phyloP scores from a whole-genome alignment of 2,113 vertebrate species.

The Oenanthe oenanthe region DNA sequence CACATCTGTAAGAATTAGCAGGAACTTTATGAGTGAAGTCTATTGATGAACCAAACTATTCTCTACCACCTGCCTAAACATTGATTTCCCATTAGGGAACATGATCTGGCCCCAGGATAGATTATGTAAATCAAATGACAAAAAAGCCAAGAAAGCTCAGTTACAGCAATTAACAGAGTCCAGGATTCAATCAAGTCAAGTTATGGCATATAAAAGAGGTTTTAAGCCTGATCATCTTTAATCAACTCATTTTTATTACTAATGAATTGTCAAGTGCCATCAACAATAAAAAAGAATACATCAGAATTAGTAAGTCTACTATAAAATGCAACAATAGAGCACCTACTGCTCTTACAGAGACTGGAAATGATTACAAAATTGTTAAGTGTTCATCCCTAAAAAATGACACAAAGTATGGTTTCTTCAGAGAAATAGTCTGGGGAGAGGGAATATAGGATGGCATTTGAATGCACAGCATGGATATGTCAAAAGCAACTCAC shows the following conservation, averaged over 20 bases:
- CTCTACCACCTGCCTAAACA: not conserved
- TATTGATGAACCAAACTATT: not conserved
- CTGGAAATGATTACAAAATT: not conserved
- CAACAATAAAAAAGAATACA: constrained; percentile 22
- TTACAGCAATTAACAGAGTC: constrained; percentile 19
- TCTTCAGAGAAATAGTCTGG: not conserved
- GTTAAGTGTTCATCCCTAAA: not conserved
- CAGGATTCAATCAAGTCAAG: constrained; percentile 39
- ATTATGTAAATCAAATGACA: constrained; percentile 33
- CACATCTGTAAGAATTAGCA: not conserved
- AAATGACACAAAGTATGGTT: not conserved
- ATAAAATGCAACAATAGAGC: constrained; percentile 13
- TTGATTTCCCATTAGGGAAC: not conserved
- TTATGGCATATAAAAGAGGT: constrained; percentile 6
- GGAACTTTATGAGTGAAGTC: not conserved
- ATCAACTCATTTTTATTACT: constrained; percentile 41
- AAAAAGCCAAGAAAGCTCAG: constrained; percentile 37
- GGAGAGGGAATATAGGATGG: not conserved
- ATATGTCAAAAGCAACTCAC: not conserved
- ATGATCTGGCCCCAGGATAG: not conserved
- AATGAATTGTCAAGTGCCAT: constrained; percentile 58
- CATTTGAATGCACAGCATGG: not conserved
- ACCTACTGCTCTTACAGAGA: constrained; percentile 4
- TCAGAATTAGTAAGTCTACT: constrained; percentile 11
- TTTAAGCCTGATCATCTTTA: constrained; percentile 35